phyloP scores from a whole-genome alignment of 2,113 vertebrate species.

The Oreamnos americanus region DNA sequence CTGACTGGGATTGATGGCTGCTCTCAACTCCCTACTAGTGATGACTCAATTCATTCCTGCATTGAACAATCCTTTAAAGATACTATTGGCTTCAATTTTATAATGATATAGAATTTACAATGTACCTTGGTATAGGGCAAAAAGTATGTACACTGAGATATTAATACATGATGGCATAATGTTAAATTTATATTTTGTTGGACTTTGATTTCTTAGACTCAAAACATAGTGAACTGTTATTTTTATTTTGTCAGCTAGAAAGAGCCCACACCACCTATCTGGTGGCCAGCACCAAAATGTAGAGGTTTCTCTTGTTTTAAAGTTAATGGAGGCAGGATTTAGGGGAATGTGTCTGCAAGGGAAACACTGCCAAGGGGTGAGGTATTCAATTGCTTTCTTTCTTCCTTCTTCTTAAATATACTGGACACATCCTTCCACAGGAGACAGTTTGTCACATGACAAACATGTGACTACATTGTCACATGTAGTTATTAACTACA shows the following conservation, averaged over 20 bases:
- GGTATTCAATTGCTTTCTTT: neutral
- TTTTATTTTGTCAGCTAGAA: constrained; percentile 48
- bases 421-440: neutral
- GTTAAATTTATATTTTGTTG: constrained; percentile 50
- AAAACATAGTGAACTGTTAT: constrained; percentile 46
- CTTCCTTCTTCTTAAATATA: neutral
- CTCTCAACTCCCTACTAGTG: constrained; percentile 36
- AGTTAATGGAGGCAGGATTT: neutral
- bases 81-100: constrained; percentile 49
- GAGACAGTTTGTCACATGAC: constrained; percentile 32
- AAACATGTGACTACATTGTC: no score
- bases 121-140: constrained; percentile 46
- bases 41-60: constrained; percentile 55
- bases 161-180: constrained; percentile 20
- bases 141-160: constrained; percentile 22
- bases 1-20: constrained; percentile 14
- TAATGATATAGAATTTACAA: constrained; percentile 56
- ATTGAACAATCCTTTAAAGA: constrained; percentile 63
- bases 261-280: neutral
- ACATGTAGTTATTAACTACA: constrained; percentile 45
- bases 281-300: neutral
- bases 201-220: constrained; percentile 61
- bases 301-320: neutral
- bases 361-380: neutral
- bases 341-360: neutral